Base-by-base conservation (phyloP, 2,797 vertebrate species). In the Balearica regulorum region DNA sequence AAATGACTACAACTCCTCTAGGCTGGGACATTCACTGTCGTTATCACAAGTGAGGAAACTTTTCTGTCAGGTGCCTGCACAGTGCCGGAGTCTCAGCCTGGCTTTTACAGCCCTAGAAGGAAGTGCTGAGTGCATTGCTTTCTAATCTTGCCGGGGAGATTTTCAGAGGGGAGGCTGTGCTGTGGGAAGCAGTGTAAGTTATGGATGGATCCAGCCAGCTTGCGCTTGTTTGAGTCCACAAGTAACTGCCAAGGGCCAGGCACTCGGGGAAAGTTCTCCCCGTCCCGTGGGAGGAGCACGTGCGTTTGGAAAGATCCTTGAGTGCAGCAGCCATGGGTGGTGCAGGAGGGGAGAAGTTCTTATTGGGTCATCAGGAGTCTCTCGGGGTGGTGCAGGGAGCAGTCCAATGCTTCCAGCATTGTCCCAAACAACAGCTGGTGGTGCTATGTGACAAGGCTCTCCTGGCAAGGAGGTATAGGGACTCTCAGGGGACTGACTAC, bases 71-170 rank as follows among this genome's bases (percentile, higher is more conserved):
- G 51, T 83, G 61, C 37, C 54, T 75, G 43, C 7, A 14, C 46
- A n/a, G 17, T 31, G 53, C 16, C 10, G 13, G 44, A 89, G 57
- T 9, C 61, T 61, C 69, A 75, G 62, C 58, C 65, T 66, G 69
- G 39, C 28, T 83, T 89, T 83, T 86, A 48, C 46, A 90, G 62
- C 87, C 69, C 65, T 92, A 91, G 93, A 93, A 92, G 79, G 93
- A 92, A 78, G 39, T 46, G 31, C 79, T 60, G 87, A 91, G 76
- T 53, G 25, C 25, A 37, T 62, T 44, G 84, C 44, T 90, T 80
- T 93, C 76, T 83, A 66, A 85, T 81, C 87, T 75, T 35, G n/a
- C 53, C 4, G 1, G 1, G 4, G 55, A 90, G 58, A 31, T 68
- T 92, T 94, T 66, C 69, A 49, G 81, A 81, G 58, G 24, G 53